phyloP scores from a whole-genome alignment of 2,888 invertebrate genomes.

The Aleiodes testaceus region DNA sequence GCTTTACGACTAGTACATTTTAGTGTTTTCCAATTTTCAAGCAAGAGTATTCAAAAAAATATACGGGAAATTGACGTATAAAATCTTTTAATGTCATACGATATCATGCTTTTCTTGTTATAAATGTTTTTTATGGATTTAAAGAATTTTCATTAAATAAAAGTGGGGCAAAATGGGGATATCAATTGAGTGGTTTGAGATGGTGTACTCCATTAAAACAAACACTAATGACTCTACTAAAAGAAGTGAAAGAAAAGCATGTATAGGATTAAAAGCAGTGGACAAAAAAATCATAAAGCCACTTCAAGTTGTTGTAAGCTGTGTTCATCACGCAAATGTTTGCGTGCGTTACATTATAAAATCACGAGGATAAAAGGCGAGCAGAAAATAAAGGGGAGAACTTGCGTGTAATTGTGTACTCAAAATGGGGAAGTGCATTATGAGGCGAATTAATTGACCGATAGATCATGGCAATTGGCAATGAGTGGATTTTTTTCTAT shows the following conservation, averaged over 20 bases:
- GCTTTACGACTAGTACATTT: constrained; percentile 15
- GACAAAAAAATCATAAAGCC: constrained; percentile 10
- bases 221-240: background rate
- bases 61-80: background rate
- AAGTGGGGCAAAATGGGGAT: no score
- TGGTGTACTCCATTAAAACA: no score
- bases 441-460: constrained; percentile 32
- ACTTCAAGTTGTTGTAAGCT: background rate
- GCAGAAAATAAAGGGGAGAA: background rate
- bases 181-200: no score
- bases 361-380: constrained; percentile 4
- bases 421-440: constrained; percentile 4
- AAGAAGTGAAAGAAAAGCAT: background rate
- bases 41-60: background rate
- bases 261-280: background rate
- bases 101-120: no score
- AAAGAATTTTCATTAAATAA: no score
- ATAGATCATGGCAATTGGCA: constrained; percentile 39
- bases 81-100: no score
- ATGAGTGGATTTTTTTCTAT: no score
- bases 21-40: constrained; percentile 23
- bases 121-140: no score
- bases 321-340: constrained; percentile 19
- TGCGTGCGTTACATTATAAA: background rate
- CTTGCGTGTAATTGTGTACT: constrained; percentile 4